Evolutionary conservation across 2,113 vertebrate species (phyloP).

Genomic region (Tragelaphus strepsiceros): DNA sequence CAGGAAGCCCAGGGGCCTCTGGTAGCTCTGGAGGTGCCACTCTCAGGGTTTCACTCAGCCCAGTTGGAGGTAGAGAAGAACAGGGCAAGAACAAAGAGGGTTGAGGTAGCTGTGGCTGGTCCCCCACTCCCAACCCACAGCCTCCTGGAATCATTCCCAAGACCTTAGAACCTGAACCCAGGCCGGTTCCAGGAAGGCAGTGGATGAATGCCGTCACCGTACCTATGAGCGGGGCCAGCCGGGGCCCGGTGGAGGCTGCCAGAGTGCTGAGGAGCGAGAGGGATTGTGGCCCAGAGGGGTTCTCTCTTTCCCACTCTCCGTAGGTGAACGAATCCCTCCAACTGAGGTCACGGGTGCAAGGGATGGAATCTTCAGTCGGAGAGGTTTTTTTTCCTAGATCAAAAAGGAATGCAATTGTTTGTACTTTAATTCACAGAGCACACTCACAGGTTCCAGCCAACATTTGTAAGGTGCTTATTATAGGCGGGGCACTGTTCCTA

Average conservation of each 20-base stretch:
- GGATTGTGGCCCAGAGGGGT: constrained; percentile 57
- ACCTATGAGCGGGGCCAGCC: constrained; percentile 50
- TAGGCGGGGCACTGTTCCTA: not conserved
- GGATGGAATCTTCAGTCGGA: constrained; percentile 42
- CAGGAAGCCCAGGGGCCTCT: not conserved
- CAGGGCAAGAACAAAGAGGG: not conserved
- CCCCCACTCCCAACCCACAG: not conserved
- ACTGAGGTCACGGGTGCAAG: constrained; percentile 43
- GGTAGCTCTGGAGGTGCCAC: not conserved
- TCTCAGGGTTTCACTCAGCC: not conserved
- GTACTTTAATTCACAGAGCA: not conserved
- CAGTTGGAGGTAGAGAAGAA: not conserved
- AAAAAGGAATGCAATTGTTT: not conserved
- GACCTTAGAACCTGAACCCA: not conserved
- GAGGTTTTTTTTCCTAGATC: not conserved
- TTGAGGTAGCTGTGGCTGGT: not conserved
- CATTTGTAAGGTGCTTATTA: not conserved
- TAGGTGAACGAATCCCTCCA: constrained; percentile 53
- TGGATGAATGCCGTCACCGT: not conserved
- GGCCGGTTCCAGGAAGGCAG: not conserved
- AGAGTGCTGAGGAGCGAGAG: constrained; percentile 67
- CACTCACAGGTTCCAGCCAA: not conserved
- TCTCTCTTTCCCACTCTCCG: constrained; percentile 72
- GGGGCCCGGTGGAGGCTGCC: constrained; percentile 54
- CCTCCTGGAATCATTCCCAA: not conserved